Evolutionary conservation across 2,113 vertebrate species (phyloP), one percentile per base, ranked within the genome.

Genomic region (Thryonomys swinderianus): DNA sequence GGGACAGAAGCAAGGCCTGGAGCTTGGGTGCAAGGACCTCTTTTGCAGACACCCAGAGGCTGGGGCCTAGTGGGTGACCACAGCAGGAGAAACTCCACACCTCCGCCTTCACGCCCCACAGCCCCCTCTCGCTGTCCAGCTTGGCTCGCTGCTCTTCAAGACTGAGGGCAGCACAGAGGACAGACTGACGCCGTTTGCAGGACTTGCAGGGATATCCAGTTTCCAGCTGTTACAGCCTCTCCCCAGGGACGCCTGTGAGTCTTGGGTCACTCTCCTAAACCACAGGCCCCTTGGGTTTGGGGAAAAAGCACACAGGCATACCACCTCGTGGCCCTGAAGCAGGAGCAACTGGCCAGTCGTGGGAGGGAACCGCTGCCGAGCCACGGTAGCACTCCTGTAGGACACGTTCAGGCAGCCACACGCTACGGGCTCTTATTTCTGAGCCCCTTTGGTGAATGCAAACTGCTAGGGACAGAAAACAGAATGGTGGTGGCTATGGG

Each of bases 301-400:
- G 20, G 67, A 10, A 71, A 40, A 71, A 71, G 20, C 18, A 23
- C n/a, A 71, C 18, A 4, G 10, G 67, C 20, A 23, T 5, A 4
- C 64, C 20, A 4, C 3, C 6, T 45, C 17, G 3, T 2, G 14
- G 20, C 7, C 4, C 51, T 27, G 4, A 2, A 0, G 1, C 40
- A 34, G 5, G 32, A 42, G 69, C 27, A 40, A 12, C 13, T 27
- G 2, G 4, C 7, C 4, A 4, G 14, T 4, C 17, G 48, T 27
- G 12, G 5, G n/a, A 18, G 16, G 2, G 2, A 67, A 67, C 34
- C 16, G 4, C 66, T n/a, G 32, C 66, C 18, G 16, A 67, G 34
- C 66, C n/a, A n/a, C 66, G 6, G 34, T 8, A 17, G 66, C 34
- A n/a, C 17, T 20, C 20, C 34, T 18, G 55, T 34, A 69, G 66